A percentile compares a stretch with the other conserved stretches of the same genome.
Conservation (phyloP, 2,888 invertebrate genomes). For the Amphipyra tragopoginis region DNA sequence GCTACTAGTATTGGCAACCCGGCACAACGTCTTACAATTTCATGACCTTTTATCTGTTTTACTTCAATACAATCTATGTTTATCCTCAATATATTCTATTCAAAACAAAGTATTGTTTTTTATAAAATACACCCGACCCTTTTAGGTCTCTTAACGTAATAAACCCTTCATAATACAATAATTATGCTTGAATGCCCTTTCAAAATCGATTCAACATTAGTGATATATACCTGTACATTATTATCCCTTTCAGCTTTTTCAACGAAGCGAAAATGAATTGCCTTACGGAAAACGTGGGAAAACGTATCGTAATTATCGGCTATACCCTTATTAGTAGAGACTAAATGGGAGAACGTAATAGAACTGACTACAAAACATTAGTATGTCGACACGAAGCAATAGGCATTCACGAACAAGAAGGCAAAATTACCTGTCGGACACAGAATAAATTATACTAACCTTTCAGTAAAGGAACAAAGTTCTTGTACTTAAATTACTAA, state of each 20-base stretch:
- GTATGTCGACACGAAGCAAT: constrained; percentile 3
- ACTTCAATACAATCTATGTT: neutral
- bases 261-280: constrained; percentile 20
- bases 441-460: constrained; percentile 15
- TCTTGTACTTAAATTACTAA: neutral
- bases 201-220: constrained; percentile 44
- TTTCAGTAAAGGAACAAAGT: neutral
- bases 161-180: constrained; percentile 48
- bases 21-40: neutral
- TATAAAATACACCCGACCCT: constrained; percentile 15
- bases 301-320: constrained; percentile 42
- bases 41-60: neutral
- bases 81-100: constrained; percentile 2
- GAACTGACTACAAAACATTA: constrained; percentile 10
- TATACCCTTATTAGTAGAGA: constrained; percentile 16
- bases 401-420: constrained; percentile 9
- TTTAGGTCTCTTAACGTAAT: constrained; percentile 34
- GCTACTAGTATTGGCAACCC: neutral
- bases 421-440: constrained; percentile 34
- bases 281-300: constrained; percentile 26
- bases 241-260: constrained; percentile 49
- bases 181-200: constrained; percentile 44
- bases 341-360: constrained; percentile 11
- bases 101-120: constrained; percentile 9
- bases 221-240: constrained; percentile 36